Conservation (phyloP, 2,113 vertebrate species). For the Argyrosomus japonicus region DNA sequence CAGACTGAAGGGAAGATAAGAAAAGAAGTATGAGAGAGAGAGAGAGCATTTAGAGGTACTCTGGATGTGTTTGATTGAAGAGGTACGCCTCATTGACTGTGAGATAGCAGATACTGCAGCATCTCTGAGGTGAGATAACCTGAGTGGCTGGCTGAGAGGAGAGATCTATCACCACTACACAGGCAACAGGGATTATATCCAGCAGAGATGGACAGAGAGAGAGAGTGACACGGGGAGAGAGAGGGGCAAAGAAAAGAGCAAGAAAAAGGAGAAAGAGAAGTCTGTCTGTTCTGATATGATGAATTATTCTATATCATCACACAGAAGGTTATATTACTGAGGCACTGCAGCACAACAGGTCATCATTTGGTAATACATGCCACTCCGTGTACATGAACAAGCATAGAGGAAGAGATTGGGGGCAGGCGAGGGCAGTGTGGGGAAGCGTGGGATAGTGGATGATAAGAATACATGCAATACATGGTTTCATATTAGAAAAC, state of each 20-base stretch:
- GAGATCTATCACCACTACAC: constrained; percentile 70
- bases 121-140: constrained; percentile 66
- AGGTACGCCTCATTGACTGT: constrained; percentile 64
- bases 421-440: constrained; percentile 36
- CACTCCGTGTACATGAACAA: constrained; percentile 33
- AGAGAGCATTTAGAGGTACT: constrained; percentile 53
- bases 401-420: constrained; percentile 56
- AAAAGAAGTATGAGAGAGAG: constrained; percentile 21
- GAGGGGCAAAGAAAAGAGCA: constrained; percentile 26
- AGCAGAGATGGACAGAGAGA: constrained; percentile 55
- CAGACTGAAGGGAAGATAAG: constrained; percentile 84
- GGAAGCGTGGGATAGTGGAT: constrained; percentile 30
- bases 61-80: constrained; percentile 58
- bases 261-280: constrained; percentile 8
- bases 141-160: constrained; percentile 61
- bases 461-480: constrained; percentile 69
- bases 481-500: constrained; percentile 69
- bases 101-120: constrained; percentile 54
- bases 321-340: constrained; percentile 60
- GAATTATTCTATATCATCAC: constrained; percentile 60
- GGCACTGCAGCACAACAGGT: constrained; percentile 62
- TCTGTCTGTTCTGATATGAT: constrained; percentile 58
- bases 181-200: constrained; percentile 74
- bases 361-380: constrained; percentile 54
- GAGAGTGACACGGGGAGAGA: constrained; percentile 12